phyloP scores from a whole-genome alignment of 2,797 vertebrate genomes.

The Pseudomugil gertrudae region DNA sequence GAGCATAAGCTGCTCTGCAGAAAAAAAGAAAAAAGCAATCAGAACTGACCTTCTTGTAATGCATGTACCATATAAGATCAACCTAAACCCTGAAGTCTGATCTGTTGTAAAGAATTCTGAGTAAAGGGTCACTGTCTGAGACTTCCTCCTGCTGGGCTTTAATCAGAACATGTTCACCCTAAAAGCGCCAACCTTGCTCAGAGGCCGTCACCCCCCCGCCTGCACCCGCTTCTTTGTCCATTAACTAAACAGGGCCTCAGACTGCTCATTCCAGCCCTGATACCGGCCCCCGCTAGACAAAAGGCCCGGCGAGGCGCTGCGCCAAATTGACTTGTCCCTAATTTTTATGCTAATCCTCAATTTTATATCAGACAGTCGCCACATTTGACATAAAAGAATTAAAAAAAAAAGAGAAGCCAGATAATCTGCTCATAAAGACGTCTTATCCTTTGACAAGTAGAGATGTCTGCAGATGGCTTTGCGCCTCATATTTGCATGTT shows the following conservation, averaged over 20 bases:
- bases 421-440: slow-evolving; percentile 74
- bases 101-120: slow-evolving; percentile 34
- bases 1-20: slow-evolving; percentile 3
- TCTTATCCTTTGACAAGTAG: slow-evolving; percentile 68
- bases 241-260: slow-evolving; percentile 33
- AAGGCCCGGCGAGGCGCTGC: slow-evolving; percentile 48
- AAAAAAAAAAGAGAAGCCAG: slow-evolving; percentile 65
- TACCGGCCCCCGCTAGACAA: slow-evolving; percentile 54
- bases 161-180: slow-evolving; percentile 58
- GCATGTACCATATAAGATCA: slow-evolving; percentile 39
- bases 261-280: slow-evolving; percentile 39
- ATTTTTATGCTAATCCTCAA: slow-evolving; percentile 77
- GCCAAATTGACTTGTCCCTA: slow-evolving; percentile 70
- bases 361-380: slow-evolving; percentile 65
- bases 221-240: slow-evolving; percentile 36
- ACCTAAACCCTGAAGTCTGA: slow-evolving; percentile 56
- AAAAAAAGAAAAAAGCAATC: slow-evolving; percentile 26
- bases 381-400: slow-evolving; percentile 72
- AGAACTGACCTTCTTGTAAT: slow-evolving; percentile 27
- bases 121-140: slow-evolving; percentile 52
- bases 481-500: slow-evolving; percentile 37
- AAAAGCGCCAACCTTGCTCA: slow-evolving; percentile 20
- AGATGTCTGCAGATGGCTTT: slow-evolving; percentile 68
- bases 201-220: slow-evolving; percentile 20
- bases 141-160: slow-evolving; percentile 63